phyloP scores from a whole-genome alignment of 1,140 invertebrate genomes.

The Anastrepha ludens region DNA sequence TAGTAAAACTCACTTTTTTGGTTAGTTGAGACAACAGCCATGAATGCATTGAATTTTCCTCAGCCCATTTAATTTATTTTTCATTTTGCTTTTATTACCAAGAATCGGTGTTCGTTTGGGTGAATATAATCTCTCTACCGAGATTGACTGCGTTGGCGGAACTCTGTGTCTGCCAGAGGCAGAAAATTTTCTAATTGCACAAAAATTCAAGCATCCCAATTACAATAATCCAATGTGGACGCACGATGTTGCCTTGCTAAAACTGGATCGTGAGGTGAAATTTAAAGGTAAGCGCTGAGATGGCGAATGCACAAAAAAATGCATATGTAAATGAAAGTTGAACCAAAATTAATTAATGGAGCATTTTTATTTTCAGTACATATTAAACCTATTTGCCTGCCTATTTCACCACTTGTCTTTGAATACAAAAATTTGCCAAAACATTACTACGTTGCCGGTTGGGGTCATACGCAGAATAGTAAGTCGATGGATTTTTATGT shows the following conservation, averaged over 20 bases:
- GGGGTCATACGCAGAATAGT: conserved; percentile 62
- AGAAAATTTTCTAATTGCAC: conserved; percentile 76
- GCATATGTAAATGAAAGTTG: background rate
- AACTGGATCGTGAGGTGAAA: conserved; percentile 60
- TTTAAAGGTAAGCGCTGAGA: conserved; percentile 26
- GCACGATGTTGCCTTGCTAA: conserved; percentile 81
- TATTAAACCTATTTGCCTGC: conserved; percentile 66
- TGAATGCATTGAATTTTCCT: too few species aligned
- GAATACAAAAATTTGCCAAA: background rate
- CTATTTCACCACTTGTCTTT: conserved; percentile 54
- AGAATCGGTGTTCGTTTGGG: conserved; percentile 78
- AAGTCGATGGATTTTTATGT: background rate
- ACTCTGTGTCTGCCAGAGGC: conserved; percentile 74
- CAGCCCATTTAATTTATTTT: background rate
- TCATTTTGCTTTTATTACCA: background rate
- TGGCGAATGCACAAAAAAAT: background rate
- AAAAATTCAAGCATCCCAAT: conserved; percentile 77
- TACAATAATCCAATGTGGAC: conserved; percentile 77
- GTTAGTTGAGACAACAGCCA: too few species aligned
- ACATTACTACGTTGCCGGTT: conserved; percentile 62
- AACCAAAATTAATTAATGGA: background rate
- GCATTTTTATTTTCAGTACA: conserved; percentile 58
- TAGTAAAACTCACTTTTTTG: too few species aligned
- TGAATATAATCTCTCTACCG: conserved; percentile 77
- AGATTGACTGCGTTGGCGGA: conserved; percentile 76